Evolutionary conservation across 1,140 invertebrate species (phyloP).

Genomic region (Melanaphis sacchari): DNA sequence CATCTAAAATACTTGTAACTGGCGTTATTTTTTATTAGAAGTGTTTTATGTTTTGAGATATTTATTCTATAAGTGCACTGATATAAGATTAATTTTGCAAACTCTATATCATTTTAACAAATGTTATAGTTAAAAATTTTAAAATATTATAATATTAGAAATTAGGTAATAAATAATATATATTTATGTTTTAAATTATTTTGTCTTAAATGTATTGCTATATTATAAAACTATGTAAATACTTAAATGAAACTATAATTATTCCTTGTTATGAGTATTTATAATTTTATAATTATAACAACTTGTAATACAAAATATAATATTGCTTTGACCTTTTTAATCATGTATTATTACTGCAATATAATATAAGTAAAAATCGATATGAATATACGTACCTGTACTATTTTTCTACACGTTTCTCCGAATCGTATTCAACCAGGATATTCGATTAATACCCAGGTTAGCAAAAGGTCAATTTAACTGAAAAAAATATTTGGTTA

Average conservation of each 20-base stretch:
- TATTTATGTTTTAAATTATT: background rate
- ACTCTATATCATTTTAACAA: background rate
- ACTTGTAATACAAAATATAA: too few species aligned
- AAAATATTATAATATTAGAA: background rate
- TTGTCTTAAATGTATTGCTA: background rate
- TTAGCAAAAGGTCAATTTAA: background rate
- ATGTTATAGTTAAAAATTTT: too few species aligned
- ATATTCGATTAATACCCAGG: background rate
- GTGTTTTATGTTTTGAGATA: background rate
- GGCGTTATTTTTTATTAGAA: background rate
- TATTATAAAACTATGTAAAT: background rate
- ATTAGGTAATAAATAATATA: background rate
- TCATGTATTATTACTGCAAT: constrained; percentile 6
- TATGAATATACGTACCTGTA: background rate
- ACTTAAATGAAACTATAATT: too few species aligned
- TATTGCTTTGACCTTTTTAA: constrained; percentile 1
- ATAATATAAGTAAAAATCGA: constrained; percentile 3
- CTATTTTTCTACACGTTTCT: background rate
- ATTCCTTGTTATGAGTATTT: too few species aligned
- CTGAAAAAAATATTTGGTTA: background rate
- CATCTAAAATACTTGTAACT: background rate
- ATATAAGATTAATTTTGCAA: background rate
- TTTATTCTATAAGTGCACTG: background rate
- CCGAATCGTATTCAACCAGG: too few species aligned
- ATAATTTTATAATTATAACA: too few species aligned